Evolutionary conservation across 2,113 vertebrate species (phyloP).

Genomic region (Cygnus buccinator): DNA sequence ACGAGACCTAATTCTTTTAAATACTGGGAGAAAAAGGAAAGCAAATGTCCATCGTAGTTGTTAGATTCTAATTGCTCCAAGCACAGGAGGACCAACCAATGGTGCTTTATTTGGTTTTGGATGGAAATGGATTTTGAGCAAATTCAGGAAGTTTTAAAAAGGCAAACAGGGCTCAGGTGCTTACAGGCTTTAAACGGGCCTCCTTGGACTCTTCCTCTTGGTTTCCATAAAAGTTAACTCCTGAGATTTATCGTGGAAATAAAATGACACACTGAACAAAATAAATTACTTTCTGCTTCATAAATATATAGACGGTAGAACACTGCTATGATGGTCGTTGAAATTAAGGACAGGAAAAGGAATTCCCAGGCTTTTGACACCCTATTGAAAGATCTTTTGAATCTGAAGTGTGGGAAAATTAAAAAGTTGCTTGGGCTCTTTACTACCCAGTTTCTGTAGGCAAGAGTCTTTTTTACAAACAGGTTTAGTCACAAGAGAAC

Average conservation of each 20-base stretch:
- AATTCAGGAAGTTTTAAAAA: conserved; percentile 69
- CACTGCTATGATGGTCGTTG: conserved; percentile 69
- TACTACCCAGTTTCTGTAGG: not conserved
- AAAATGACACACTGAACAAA: conserved; percentile 67
- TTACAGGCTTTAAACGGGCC: conserved; percentile 58
- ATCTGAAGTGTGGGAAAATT: conserved; percentile 57
- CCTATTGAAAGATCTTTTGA: conserved; percentile 71
- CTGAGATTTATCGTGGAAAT: conserved; percentile 74
- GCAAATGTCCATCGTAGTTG: conserved; percentile 29
- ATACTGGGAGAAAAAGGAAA: conserved; percentile 14
- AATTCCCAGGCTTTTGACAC: conserved; percentile 72
- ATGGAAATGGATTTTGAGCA: conserved; percentile 67
- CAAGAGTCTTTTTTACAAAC: not conserved
- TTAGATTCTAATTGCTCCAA: conserved; percentile 66
- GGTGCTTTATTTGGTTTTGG: conserved; percentile 57
- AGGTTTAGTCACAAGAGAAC: not conserved
- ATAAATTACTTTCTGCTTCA: conserved; percentile 72
- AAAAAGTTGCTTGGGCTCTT: conserved; percentile 52
- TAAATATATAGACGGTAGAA: conserved; percentile 78
- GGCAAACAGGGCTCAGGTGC: conserved; percentile 64
- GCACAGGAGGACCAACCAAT: conserved; percentile 42
- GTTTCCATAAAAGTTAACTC: conserved; percentile 72
- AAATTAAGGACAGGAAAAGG: conserved; percentile 77
- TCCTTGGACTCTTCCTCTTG: conserved; percentile 60
- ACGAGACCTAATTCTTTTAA: conserved; percentile 31